Base-by-base conservation (phyloP, 2,888 invertebrate genomes). In the Neoascia interrupta region DNA sequence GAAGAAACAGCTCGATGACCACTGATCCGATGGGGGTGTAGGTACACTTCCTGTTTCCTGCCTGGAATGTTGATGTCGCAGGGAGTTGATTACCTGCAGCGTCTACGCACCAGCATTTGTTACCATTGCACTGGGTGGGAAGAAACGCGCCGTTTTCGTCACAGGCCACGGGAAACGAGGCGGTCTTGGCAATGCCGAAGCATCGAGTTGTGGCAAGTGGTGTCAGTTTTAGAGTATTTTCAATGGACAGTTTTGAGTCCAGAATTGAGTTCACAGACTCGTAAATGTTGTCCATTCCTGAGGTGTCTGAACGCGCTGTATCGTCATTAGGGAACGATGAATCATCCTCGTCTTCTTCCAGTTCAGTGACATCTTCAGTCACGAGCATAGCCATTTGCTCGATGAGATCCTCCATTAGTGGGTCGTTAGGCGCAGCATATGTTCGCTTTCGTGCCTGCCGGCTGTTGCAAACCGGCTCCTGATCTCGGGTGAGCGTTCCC, bases 51-150 rank as follows among this genome's bases (percentile, higher is more conserved):
- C 89, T 90, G 47, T 91, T 90, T 26, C 92, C 93, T 1, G 76
- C 81, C 11, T 88, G 86, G 84, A 93, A 93, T 5, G 92, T 91
- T 74, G 91, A 91, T 0, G 92, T 91, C 10, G 91, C 90, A 8
- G 91, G 90, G 16, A 94, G 84, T 84, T 93, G 93, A 85, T 93
- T 93, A 21, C 94, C 94, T 0, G 95, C 95, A 70, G 95, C 95
- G 86, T 96, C 95, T 2, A 96, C 95, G 86, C 96, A 96, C 95
- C 96, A 96, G 86, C 96, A 96, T 54, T 90, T 89, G n/a, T 89
- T 87, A 6, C 90, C 91, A 16, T 92, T 92, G 84, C 96, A 96
- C 84, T 96, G 96, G 0, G 92, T 93, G 0, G 96, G 92, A 1
- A 92, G 89, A 87, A 95, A 96, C 81, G 92, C 91, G 0, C 94